A percentile compares a stretch with the other conserved stretches of the same genome.
Conservation (phyloP, 2,113 vertebrate genomes). For the Argyrosomus japonicus region DNA sequence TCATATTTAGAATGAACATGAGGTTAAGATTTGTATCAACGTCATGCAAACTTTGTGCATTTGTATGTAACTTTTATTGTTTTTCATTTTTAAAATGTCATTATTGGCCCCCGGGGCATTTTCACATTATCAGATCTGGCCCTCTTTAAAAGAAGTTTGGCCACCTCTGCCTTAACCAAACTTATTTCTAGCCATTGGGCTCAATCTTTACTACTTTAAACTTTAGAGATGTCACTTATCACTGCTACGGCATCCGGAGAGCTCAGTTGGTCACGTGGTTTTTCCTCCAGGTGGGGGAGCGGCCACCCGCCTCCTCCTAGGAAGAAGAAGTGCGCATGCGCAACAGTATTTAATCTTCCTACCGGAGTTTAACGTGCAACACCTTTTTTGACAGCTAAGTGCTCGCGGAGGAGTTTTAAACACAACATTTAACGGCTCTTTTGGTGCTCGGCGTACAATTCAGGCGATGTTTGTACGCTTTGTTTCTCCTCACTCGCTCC, state of each 20-base stretch:
- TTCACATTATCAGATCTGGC: too few species aligned
- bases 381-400: constrained; percentile 41
- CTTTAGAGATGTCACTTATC: too few species aligned
- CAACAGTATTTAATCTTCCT: constrained; percentile 50
- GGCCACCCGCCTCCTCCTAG: neutral
- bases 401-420: constrained; percentile 13
- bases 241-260: too few species aligned
- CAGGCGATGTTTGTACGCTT: fast-evolving
- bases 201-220: too few species aligned
- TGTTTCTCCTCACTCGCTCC: fast-evolving
- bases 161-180: neutral
- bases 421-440: neutral
- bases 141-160: too few species aligned
- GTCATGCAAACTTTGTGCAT: too few species aligned
- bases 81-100: too few species aligned
- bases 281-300: constrained; percentile 15
- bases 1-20: too few species aligned
- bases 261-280: constrained; percentile 41
- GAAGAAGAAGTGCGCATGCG: constrained; percentile 52
- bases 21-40: too few species aligned
- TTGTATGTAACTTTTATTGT: too few species aligned
- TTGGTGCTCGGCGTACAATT: fast-evolving
- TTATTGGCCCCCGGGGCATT: too few species aligned
- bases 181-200: too few species aligned
- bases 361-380: constrained; percentile 11